Percentiles rank a stretch among this genome's conserved stretches.
Evolutionary conservation across 2,888 invertebrate species (phyloP).

Genomic region (Pollenia amentaria): DNA sequence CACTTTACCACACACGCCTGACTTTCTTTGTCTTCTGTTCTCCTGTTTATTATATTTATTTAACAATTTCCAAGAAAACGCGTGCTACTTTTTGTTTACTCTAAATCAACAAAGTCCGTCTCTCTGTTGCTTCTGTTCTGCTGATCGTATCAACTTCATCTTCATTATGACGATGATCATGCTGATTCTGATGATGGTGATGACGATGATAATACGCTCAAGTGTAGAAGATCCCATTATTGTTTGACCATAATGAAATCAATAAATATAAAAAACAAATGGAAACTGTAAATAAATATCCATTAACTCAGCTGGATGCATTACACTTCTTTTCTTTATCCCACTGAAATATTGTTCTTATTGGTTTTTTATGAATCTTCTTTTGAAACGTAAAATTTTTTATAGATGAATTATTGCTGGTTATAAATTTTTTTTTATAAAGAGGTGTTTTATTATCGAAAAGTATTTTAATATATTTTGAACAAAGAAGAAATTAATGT

Average conservation of each 20-base stretch:
- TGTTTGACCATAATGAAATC: conserved; percentile 69
- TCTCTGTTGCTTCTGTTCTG: conserved; percentile 66
- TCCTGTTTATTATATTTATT: conserved; percentile 52
- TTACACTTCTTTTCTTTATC: conserved; percentile 73
- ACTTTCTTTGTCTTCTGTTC: conserved; percentile 57
- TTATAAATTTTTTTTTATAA: conserved; percentile 54
- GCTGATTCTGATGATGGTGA: conserved; percentile 27
- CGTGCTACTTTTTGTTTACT: conserved; percentile 69
- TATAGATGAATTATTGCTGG: conserved; percentile 56
- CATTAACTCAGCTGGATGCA: conserved; percentile 83
- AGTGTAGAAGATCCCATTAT: conserved; percentile 73
- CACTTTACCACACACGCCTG: conserved; percentile 38
- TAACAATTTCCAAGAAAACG: conserved; percentile 73
- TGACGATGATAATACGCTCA: conserved; percentile 55
- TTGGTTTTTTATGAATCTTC: conserved; percentile 14
- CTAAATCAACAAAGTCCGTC: conserved; percentile 40
- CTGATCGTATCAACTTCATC: conserved; percentile 63
- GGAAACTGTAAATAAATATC: conserved; percentile 80
- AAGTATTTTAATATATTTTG: conserved; percentile 8
- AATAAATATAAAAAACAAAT: conserved; percentile 39
- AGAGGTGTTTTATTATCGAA: conserved; percentile 51
- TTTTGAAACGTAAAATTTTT: conserved; percentile 29
- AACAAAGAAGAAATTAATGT: conserved; percentile 54
- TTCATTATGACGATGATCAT: conserved; percentile 29
- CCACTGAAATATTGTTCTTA: conserved; percentile 9